Base-by-base conservation (phyloP, 2,888 invertebrate genomes). In the Pollenia angustigena region DNA sequence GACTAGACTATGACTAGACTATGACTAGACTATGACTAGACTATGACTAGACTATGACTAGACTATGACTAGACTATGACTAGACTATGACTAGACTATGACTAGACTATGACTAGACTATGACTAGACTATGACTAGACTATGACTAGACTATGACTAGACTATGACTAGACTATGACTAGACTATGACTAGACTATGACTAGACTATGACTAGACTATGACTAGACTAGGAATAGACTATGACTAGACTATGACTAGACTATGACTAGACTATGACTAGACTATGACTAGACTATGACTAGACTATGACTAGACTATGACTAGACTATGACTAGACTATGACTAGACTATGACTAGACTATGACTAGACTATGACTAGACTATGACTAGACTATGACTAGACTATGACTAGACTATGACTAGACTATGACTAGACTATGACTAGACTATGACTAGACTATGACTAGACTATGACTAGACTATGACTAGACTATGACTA, bases 131-230 rank as follows among this genome's bases (percentile, higher is more conserved):
- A 4, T 54, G 54, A 54, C 18, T 52, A 16, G 16, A 7, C 52
- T 10, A 52, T 52, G 52, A 52, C 52, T 16, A 16, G 52, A 52
- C 52, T 52, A 16, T 52, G 7, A 16, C 52, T 52, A 16, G 52
- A 18, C 54, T 54, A 54, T 54, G 54, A 18, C 9, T 16, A 54
- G 9, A 16, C 16, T 54, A 23, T 18, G 11, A 18, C 54, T 54
- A 23, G 10, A 56, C 56, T 56, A 56, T 56, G 23, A 56, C 54
- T 56, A 56, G 54, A 56, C 54, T 56, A 56, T 56, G 54, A 56
- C 54, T 56, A 56, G 54, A 56, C 54, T 23, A 56, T 56, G 23
- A 56, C 56, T 23, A 56, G 56, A 56, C 56, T 56, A 56, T 56
- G 23, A 56, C 23, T 23, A 56, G 56, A 56, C 23, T 56, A 56